A percentile compares a stretch with the other conserved stretches of the same genome.
Conservation (phyloP, 2,113 vertebrate genomes). For the Pseudolaguvia tuberculata region DNA sequence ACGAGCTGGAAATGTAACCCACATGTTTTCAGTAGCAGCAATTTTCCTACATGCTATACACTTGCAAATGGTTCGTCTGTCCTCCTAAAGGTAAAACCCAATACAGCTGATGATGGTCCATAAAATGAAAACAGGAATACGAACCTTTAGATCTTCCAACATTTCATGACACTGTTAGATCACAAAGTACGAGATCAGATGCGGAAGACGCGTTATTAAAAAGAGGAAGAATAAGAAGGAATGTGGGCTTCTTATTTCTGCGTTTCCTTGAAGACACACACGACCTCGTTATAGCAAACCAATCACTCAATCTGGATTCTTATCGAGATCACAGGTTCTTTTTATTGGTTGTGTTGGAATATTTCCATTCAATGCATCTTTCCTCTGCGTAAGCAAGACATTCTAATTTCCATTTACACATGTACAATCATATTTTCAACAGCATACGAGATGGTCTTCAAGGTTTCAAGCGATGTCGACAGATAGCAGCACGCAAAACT, state of each 20-base stretch:
- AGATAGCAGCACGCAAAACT: no score
- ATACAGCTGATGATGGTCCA: slow-evolving; percentile 47
- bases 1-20: no score
- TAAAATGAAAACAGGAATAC: slow-evolving; percentile 16
- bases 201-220: no score
- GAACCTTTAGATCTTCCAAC: no score
- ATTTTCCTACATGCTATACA: slow-evolving; percentile 5
- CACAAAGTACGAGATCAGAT: no score
- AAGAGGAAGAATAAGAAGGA: no score
- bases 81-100: slow-evolving; percentile 27
- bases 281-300: slow-evolving; percentile 10
- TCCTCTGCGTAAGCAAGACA: slow-evolving; percentile 33
- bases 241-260: no score
- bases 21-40: no score
- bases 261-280: no score
- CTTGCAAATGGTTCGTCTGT: slow-evolving; percentile 20
- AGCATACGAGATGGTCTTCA: not conserved
- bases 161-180: no score
- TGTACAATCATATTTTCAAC: not conserved
- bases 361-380: slow-evolving; percentile 24
- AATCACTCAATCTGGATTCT: slow-evolving; percentile 21
- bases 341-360: slow-evolving; percentile 34
- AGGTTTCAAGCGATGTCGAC: no score
- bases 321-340: slow-evolving; percentile 46
- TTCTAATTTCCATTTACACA: slow-evolving; percentile 14